These are phyloP conservation scores for Spilosoma lubricipeda DNA, from an alignment of 2,888 invertebrate species.

Conservation along the genomic window DNA sequence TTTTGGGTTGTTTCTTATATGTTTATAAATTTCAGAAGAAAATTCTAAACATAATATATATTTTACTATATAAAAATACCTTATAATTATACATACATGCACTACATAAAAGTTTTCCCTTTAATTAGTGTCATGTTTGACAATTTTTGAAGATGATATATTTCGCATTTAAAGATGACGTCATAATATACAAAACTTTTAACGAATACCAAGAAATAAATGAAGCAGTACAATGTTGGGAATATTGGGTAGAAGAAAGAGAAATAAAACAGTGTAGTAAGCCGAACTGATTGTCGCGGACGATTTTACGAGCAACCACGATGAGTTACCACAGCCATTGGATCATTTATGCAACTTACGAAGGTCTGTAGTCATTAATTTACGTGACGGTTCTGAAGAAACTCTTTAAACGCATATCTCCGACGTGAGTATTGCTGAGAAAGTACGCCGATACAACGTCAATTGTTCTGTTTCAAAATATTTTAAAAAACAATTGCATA, in stretches of 20 bases:
- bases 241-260: constrained; percentile 40
- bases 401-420: constrained; percentile 68
- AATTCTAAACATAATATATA: neutral
- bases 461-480: constrained; percentile 50
- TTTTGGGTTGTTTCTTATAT: neutral
- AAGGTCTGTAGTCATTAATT: constrained; percentile 74
- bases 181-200: constrained; percentile 19
- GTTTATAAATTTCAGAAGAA: neutral
- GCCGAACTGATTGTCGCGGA: constrained; percentile 47
- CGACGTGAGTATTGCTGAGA: constrained; percentile 61
- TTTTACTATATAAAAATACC: neutral
- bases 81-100: neutral
- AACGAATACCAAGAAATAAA: constrained; percentile 35
- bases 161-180: constrained; percentile 21
- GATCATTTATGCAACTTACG: constrained; percentile 65
- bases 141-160: neutral
- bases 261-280: constrained; percentile 38
- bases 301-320: constrained; percentile 62
- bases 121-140: constrained; percentile 1
- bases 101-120: neutral
- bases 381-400: constrained; percentile 74
- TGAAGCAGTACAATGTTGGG: constrained; percentile 29
- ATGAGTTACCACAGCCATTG: constrained; percentile 62
- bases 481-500: constrained; percentile 26
- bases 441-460: constrained; percentile 56